phyloP scores from a whole-genome alignment of 2,888 invertebrate species.

The Rhagophthalmus giganteus region DNA sequence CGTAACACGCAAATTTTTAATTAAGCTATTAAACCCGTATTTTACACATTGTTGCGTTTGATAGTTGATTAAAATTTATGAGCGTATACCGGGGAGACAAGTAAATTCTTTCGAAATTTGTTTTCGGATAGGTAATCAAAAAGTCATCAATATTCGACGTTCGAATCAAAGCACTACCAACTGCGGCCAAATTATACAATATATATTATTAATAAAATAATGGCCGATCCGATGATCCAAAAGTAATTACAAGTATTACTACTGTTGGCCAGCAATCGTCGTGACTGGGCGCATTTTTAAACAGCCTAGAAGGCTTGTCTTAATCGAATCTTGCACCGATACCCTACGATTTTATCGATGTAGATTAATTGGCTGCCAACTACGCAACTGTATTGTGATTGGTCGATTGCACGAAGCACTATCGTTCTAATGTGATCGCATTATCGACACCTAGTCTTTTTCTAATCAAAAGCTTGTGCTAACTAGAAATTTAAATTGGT shows the following conservation, averaged over 20 bases:
- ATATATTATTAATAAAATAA: slow-evolving; percentile 30
- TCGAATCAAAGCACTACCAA: not conserved
- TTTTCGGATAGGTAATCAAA: no score
- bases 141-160: slow-evolving; percentile 16
- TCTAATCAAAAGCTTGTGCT: no score
- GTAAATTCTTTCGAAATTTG: no score
- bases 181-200: slow-evolving; percentile 17
- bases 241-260: slow-evolving; percentile 42
- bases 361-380: slow-evolving; percentile 52
- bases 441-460: no score
- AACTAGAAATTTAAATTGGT: no score
- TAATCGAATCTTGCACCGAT: slow-evolving; percentile 49
- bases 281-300: slow-evolving; percentile 50
- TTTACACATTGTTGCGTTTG: no score
- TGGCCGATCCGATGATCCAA: slow-evolving; percentile 27
- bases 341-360: slow-evolving; percentile 46
- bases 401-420: slow-evolving; percentile 38
- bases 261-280: slow-evolving; percentile 49
- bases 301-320: slow-evolving; percentile 42
- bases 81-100: no score
- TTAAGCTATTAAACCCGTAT: slow-evolving; percentile 22
- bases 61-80: no score
- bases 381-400: slow-evolving; percentile 51
- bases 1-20: slow-evolving; percentile 23
- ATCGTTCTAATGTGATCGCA: no score